Conservation (phyloP, 1,140 invertebrate species). For the Fopius arisanus region DNA sequence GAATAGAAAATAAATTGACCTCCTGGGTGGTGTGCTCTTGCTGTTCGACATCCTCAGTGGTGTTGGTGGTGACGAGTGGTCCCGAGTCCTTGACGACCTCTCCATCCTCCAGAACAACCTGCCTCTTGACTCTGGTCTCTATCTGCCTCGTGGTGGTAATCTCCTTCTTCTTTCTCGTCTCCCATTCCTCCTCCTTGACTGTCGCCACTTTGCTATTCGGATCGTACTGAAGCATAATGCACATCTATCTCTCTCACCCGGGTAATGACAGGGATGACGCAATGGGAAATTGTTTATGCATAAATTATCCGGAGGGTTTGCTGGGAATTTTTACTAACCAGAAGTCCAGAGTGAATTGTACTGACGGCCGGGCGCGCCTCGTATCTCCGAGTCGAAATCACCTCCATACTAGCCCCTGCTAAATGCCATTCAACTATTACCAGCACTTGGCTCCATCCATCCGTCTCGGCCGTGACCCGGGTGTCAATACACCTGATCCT, state of each 20-base stretch:
- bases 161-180: conserved; percentile 86
- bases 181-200: conserved; percentile 82
- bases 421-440: conserved; percentile 6
- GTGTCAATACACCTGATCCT: background rate
- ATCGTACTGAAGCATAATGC: conserved; percentile 62
- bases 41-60: conserved; percentile 86
- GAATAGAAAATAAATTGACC: conserved; percentile 60
- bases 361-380: conserved; percentile 52
- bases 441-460: conserved; percentile 11
- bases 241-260: too few species aligned
- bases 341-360: conserved; percentile 43
- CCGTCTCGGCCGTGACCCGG: conserved; percentile 19
- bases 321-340: conserved; percentile 43
- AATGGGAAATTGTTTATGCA: too few species aligned
- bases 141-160: conserved; percentile 88
- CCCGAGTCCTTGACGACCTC: conserved; percentile 88
- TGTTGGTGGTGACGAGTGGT: conserved; percentile 88
- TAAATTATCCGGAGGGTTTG: background rate
- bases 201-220: conserved; percentile 62
- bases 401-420: conserved; percentile 54
- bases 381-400: conserved; percentile 60
- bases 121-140: conserved; percentile 87
- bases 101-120: conserved; percentile 88
- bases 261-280: too few species aligned
- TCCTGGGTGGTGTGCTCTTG: conserved; percentile 87